Evolutionary conservation across 35 echinoderm and acorn worm genomes (phyloP), one percentile per base, ranked within the genome.

Genomic region (Lytechinus pictus): DNA sequence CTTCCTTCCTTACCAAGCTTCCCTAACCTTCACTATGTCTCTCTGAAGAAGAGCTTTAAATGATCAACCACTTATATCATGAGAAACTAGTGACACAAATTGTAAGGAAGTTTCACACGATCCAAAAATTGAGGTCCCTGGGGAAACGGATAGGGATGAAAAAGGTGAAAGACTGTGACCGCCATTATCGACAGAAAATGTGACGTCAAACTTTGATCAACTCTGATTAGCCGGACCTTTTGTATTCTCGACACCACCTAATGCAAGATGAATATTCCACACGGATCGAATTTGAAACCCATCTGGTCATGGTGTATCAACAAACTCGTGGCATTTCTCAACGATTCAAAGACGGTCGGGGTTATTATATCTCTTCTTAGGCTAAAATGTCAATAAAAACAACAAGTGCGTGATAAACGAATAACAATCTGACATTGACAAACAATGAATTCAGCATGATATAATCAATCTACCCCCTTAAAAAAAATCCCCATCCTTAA

Each of bases 151-250:
- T 24, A n/a, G 6, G 7, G 14, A 6, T 24, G 0, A 14, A 24
- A 79, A 79, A 27, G 16, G 66, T 79, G 66, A 79, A 79, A 16
- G 66, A 79, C 14, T 79, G 66, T 79, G 66, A n/a, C 19, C 66
- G 66, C 66, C 66, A n/a, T 79, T 24, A 79, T 72, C 61, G 66
- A 24, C 21, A 24, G 66, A 24, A 24, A 79, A 24, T 16, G 66
- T 79, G 66, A 79, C 66, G 66, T 79, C 66, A 79, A 79, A 79
- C 66, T n/a, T 24, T 79, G 66, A 79, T 79, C 66, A 79, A 79
- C 66, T n/a, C 66, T 79, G 66, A 79, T 79, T 24, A 79, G 66
- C 66, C 66, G 19, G n/a, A 79, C 19, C 33, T 44, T 79, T 79
- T n/a, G 66, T 79, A 16, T 79, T 24, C 66, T 24, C 66, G 66